Conservation (phyloP, 2,888 invertebrate species). For the Leistus spinibarbis region DNA sequence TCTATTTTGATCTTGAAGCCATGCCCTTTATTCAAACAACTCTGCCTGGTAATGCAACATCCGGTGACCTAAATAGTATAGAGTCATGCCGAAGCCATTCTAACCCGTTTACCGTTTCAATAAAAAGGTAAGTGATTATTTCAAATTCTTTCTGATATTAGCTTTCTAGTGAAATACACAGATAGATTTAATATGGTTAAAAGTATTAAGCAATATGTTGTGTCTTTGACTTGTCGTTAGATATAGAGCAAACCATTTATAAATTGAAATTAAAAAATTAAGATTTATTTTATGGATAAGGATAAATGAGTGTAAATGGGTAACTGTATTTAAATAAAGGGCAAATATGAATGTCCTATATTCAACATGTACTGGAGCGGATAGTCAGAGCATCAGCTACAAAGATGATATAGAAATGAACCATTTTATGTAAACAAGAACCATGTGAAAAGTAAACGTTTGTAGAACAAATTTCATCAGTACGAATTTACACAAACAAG, state of each 20-base stretch:
- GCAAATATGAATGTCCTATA: too few relatives aligned
- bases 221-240: too few relatives aligned
- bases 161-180: neutral
- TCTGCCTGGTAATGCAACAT: constrained; percentile 1
- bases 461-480: neutral
- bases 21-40: constrained; percentile 14
- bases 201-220: too few relatives aligned
- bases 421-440: neutral
- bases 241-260: too few relatives aligned
- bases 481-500: neutral
- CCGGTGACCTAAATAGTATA: neutral
- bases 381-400: too few relatives aligned
- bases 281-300: too few relatives aligned
- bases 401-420: too few relatives aligned
- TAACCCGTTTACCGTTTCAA: neutral
- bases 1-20: constrained; percentile 19
- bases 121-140: neutral
- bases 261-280: too few relatives aligned
- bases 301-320: too few relatives aligned
- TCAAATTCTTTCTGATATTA: neutral
- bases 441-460: neutral
- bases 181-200: too few relatives aligned
- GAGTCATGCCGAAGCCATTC: neutral
- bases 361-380: too few relatives aligned
- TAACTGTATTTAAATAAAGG: too few relatives aligned